Base-by-base conservation (phyloP, 2,797 vertebrate species). In the Propithecus perrieri region DNA sequence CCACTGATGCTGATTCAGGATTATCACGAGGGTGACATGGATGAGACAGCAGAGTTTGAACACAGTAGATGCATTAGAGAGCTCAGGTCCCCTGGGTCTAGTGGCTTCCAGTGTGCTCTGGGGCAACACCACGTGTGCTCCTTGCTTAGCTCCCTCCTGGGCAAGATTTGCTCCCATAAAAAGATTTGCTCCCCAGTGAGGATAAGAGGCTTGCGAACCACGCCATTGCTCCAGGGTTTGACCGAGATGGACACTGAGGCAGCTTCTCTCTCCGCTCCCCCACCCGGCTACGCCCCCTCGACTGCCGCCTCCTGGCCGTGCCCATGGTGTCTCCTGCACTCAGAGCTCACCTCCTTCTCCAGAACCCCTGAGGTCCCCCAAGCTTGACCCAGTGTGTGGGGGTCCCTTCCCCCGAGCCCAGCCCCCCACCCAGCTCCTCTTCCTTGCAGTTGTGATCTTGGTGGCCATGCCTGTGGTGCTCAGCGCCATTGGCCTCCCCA, bases 11-110 rank as follows among this genome's bases (percentile, higher is more conserved):
- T 50, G 33, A 2, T 0, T 8, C 12, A 43, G 75, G 26, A 22
- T 5, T 59, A 2, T 17, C 0, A 0, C 13, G n/a, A 63, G 43
- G 67, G 35, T 3, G 7, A 2, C 4, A 1, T 1, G 46, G 26
- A 9, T 17, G n/a, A 76, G 18, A 50, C 0, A 17, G 3, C 4
- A 7, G 35, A 67, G 22, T 48, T 24, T 13, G 41, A 22, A 30
- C 14, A 3, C 4, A 15, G 12, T 5, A 46, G 10, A 35, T 57
- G 57, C 17, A 3, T 33, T 7, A 14, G n/a, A 17, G 41, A 26
- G 46, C 79, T n/a, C 28, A 26, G 67, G 6, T 18, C 24, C 85
- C 76, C 78, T 9, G 30, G 14, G 61, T 22, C 35, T 59, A 15
- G 33, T 18, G 48, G 26, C 50, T 85, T 67, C 26, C 0, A 0